phyloP scores from a whole-genome alignment of 2,797 vertebrate genomes.

The Lates japonicus region DNA sequence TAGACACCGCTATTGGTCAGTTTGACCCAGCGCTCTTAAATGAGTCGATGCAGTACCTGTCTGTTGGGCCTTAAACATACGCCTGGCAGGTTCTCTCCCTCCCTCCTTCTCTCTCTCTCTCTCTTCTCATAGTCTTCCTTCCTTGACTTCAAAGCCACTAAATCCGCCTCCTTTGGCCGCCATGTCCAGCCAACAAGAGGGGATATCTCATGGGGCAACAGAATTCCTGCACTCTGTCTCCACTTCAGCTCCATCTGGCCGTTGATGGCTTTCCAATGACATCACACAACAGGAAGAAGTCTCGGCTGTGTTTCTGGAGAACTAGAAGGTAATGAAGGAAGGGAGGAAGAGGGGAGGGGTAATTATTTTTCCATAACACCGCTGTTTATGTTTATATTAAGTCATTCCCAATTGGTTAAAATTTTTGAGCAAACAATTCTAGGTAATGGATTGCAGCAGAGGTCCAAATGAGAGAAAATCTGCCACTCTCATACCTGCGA shows the following conservation, averaged over 20 bases:
- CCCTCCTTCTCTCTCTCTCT: conserved; percentile 85
- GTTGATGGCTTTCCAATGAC: conserved; percentile 90
- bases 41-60: background rate
- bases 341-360: conserved; percentile 51
- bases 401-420: conserved; percentile 57
- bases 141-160: conserved; percentile 92
- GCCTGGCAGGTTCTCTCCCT: conserved; percentile 86
- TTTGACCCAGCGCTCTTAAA: background rate
- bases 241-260: conserved; percentile 88
- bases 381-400: conserved; percentile 66
- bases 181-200: conserved; percentile 94
- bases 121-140: conserved; percentile 88
- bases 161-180: conserved; percentile 92
- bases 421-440: conserved; percentile 52
- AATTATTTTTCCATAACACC: conserved; percentile 72
- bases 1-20: conserved; percentile 15
- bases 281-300: conserved; percentile 91
- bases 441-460: conserved; percentile 56
- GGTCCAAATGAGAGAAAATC: conserved; percentile 59
- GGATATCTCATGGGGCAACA: conserved; percentile 91
- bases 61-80: conserved; percentile 69
- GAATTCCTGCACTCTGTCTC: conserved; percentile 92
- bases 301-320: conserved; percentile 87
- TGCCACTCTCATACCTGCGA: conserved; percentile 78
- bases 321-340: conserved; percentile 82